These are phyloP conservation scores for Spodoptera frugiperda DNA, from an alignment of 1,140 invertebrate genomes.

Conservation along the genomic window DNA sequence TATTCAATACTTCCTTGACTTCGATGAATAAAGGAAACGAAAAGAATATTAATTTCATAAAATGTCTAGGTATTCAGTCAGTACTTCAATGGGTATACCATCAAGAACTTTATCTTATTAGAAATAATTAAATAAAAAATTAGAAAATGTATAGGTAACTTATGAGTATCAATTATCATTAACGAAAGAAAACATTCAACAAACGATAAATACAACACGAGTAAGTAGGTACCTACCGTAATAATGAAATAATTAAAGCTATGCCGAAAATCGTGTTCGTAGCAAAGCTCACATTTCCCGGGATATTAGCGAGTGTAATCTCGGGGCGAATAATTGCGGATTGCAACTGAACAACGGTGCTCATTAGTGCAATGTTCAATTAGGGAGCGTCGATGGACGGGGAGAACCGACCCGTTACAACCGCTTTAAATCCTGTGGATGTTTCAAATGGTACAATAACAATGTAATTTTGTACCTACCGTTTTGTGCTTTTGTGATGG, in stretches of 20 bases:
- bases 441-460: slow-evolving; percentile 48
- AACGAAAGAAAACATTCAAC: slow-evolving; percentile 26
- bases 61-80: no score
- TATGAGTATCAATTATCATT: no score
- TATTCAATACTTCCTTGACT: slow-evolving; percentile 6
- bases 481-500: slow-evolving; percentile 34
- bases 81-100: no score
- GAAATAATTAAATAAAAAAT: no score
- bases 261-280: slow-evolving; percentile 64
- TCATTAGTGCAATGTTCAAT: slow-evolving; percentile 80
- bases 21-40: not conserved
- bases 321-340: slow-evolving; percentile 77
- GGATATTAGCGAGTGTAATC: slow-evolving; percentile 79
- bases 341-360: slow-evolving; percentile 75
- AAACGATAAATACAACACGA: slow-evolving; percentile 33
- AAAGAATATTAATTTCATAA: not conserved
- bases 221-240: slow-evolving; percentile 38
- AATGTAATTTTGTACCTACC: slow-evolving; percentile 40
- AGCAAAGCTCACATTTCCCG: slow-evolving; percentile 67
- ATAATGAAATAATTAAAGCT: slow-evolving; percentile 64
- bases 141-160: no score
- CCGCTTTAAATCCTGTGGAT: slow-evolving; percentile 47
- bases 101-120: no score
- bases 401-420: slow-evolving; percentile 52
- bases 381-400: slow-evolving; percentile 62